Base-by-base conservation (phyloP, 2,888 invertebrate species). In the Ptycholaimellus sp. region DNA sequence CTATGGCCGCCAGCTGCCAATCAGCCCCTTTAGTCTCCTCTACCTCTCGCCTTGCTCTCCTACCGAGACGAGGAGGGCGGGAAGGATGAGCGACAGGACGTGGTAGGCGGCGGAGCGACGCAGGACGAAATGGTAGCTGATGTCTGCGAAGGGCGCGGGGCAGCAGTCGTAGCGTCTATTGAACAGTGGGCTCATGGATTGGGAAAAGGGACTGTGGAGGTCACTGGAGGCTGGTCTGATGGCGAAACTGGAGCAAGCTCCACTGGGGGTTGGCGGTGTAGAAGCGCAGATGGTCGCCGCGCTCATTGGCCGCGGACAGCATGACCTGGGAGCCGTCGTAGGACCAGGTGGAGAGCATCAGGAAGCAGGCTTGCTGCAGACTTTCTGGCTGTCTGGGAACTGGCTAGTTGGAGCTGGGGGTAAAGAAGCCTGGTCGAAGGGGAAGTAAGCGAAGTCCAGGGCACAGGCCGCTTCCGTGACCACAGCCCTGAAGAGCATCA, bases 51-150 rank as follows among this genome's bases (percentile, higher is more conserved):
- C n/a, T n/a, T n/a, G n/a, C n/a, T n/a, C n/a, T n/a, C n/a, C n/a
- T n/a, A n/a, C n/a, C n/a, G n/a, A n/a, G n/a, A n/a, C n/a, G n/a
- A n/a, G n/a, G n/a, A n/a, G n/a, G n/a, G n/a, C n/a, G n/a, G n/a
- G n/a, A n/a, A n/a, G n/a, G n/a, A n/a, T n/a, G n/a, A 30, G 9
- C 30, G 9, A 17, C 5, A 17, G n/a, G n/a, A 54, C 41, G 35
- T 55, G 56, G 35, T 55, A 55, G 6, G 49, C 46, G 0, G 55
- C 54, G 40, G 56, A 56, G 21, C 55, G 35, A 35, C 50, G 52
- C 39, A 55, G 51, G 3, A 53, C 47, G 40, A 55, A 55, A 36
- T 49, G 52, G 40, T 54, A 55, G 17, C 49, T 48, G 14, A 55
- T 45, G 38, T 53, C 53, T 13, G 51, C 50, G 33, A 51, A 55